Base-by-base conservation (phyloP, 92 coral and sea anemone genomes). In the Blastomussa wellsi region DNA sequence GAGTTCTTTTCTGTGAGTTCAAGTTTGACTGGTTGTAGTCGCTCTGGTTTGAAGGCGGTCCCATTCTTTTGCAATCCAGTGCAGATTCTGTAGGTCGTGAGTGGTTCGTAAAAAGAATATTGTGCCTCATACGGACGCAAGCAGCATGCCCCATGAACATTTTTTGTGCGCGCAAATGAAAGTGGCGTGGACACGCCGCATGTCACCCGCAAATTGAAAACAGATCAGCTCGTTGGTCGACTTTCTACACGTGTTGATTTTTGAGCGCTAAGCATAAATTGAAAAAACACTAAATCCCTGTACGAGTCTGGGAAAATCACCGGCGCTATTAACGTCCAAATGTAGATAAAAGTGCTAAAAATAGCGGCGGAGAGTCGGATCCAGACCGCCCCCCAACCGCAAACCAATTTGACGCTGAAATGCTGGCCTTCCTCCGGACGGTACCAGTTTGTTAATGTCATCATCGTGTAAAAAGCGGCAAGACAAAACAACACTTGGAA, bases 321-420 rank as follows among this genome's bases (percentile, higher is more conserved):
- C 8, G 99, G 99, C 2, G 98, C 96, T 41, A 97, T 88, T 39
- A 97, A 80, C 2, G 99, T 95, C 99, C 99, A 97, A 44, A 97
- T 95, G 39, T 95, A 95, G 85, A 97, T 93, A 85, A 97, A 97
- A 19, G 95, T 91, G 79, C 98, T 95, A 68, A 97, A 95, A 67
- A 97, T 97, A 66, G 97, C 98, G 24, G 98, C 98, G 0, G 98
- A 97, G 8, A 97, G 86, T 49, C 98, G 89, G 67, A 97, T 89
- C 99, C 99, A 97, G 48, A 97, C 99, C 29, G 98, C 92, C 20
- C 99, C 98, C 99, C 99, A 97, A 33, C 98, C 95, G 32, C 92
- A 90, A 22, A 97, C 90, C 16, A 97, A 90, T 80, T 94, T 97
- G 67, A 97, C 98, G 22, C 92, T 91, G 42, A 88, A 84, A 71